A percentile compares a stretch with the other conserved stretches of the same genome.
Conservation (phyloP, 2,888 invertebrate species). For the Drosophila conformis region DNA sequence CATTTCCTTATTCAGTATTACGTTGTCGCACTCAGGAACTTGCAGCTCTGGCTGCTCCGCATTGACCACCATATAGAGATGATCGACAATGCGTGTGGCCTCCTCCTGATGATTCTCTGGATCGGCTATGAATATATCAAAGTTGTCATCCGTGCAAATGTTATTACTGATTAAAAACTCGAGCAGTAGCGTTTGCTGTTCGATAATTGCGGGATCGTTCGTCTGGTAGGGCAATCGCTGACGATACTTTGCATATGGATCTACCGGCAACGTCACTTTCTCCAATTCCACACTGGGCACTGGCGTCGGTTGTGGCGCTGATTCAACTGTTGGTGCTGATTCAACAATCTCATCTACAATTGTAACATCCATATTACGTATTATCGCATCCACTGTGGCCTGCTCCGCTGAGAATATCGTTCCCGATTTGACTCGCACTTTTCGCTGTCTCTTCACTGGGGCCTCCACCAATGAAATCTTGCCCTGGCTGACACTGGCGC, state of each 20-base stretch:
- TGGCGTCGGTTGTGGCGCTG: neutral
- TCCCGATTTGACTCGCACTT: conserved; percentile 59
- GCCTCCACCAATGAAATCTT: conserved; percentile 75
- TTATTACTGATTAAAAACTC: conserved; percentile 83
- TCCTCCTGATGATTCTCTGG: conserved; percentile 83
- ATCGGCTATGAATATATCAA: conserved; percentile 83
- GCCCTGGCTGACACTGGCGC: conserved; percentile 80
- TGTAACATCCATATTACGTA: conserved; percentile 80
- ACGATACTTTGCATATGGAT: conserved; percentile 70
- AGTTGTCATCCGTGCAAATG: conserved; percentile 84
- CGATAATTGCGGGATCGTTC: conserved; percentile 76
- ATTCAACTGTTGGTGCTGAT: conserved; percentile 22
- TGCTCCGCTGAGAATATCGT: conserved; percentile 82
- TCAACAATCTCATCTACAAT: conserved; percentile 68
- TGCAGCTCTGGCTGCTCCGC: conserved; percentile 38
- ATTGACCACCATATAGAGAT: conserved; percentile 75
- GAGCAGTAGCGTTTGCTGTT: conserved; percentile 81
- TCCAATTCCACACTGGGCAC: conserved; percentile 1
- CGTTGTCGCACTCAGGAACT: neutral
- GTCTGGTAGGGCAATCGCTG: conserved; percentile 82
- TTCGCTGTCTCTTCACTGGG: conserved; percentile 39
- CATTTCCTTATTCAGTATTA: neutral
- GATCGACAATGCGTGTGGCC: conserved; percentile 81
- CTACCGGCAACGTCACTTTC: conserved; percentile 19
- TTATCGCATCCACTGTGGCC: conserved; percentile 82